Percentiles rank a stretch among this genome's conserved stretches.
These are phyloP conservation scores for Alloplasta piceator DNA, from an alignment of 2,888 invertebrate genomes.

Conservation along the genomic window DNA sequence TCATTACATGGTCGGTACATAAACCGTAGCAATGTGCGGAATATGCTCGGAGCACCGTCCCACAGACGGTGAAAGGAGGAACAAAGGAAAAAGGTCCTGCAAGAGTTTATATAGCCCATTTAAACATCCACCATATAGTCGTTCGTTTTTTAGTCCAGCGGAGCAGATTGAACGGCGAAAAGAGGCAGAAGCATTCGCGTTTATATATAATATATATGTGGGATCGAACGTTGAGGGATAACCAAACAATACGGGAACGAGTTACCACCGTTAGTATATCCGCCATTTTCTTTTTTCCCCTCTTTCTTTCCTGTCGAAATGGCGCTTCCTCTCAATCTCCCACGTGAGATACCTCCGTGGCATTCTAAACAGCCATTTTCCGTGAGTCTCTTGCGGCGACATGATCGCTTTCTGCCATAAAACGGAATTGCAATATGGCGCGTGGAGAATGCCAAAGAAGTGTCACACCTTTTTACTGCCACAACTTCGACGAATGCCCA, in stretches of 20 bases:
- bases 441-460: slow-evolving; percentile 6
- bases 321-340: not conserved
- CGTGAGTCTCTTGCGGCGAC: slow-evolving; percentile 6
- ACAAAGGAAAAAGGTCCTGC: not conserved
- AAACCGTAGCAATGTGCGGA: no score
- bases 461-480: slow-evolving; percentile 8
- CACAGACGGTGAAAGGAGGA: not conserved
- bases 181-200: not conserved
- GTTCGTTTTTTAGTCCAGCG: slow-evolving; percentile 27
- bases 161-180: slow-evolving; percentile 4
- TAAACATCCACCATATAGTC: slow-evolving; percentile 30
- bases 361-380: slow-evolving; percentile 11
- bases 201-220: slow-evolving; percentile 1
- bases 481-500: not conserved
- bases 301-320: not conserved
- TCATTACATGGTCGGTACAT: no score
- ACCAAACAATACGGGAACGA: slow-evolving; percentile 4
- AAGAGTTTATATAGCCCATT: slow-evolving; percentile 40
- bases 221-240: slow-evolving; percentile 35
- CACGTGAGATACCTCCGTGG: not conserved
- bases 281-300: slow-evolving; percentile 1
- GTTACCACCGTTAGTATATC: slow-evolving; percentile 9
- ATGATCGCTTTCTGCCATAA: slow-evolving; percentile 20
- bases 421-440: slow-evolving; percentile 15
- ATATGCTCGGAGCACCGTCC: not conserved